Base-by-base conservation (phyloP, 1,140 invertebrate species). In the Lucilia cuprina region DNA sequence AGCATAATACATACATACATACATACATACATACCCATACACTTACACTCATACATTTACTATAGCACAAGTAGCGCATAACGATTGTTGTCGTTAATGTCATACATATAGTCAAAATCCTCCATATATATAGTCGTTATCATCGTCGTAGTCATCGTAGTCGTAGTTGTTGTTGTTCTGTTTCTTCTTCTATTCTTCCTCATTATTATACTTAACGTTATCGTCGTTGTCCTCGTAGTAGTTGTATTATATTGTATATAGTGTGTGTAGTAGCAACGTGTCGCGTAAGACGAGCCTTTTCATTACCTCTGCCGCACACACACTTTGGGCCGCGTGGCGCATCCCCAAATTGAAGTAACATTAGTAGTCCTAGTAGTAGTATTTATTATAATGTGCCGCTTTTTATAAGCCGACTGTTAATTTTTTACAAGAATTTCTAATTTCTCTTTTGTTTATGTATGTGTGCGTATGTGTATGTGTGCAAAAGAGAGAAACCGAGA, bases 71-170 rank as follows among this genome's bases (percentile, higher is more conserved):
- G 77, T 80, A 80, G 77, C 77, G 77, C 77, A 80, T 80, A 80
- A 80, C 77, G 77, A 80, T 21, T 80, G 77, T 80, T 10, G 77
- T 49, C 77, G 77, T 80, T 49, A 49, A 80, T 80, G 77, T 80
- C 47, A 49, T 80, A 41, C n/a, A 41, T 41, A 41, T 10, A 41
- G 41, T 8, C 41, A 41, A 8, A 41, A n/a, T 35, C 17, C 41
- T 19, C 25, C 41, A 21, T 21, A 12, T 35, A 13, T n/a, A 13
- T 77, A 14, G 75, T 77, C n/a, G 34, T 77, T 17, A 0, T 77
- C 35, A 12, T 77, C 34, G 35, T 77, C 41, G 34, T 78, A 17
- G 30, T n/a, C 41, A 35, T 80, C 25, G 8, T 49, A 12, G 17
- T 80, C 17, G 75, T 78, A 9, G 75, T 65, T 3, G 14, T 65